Base-by-base conservation (phyloP, 2,888 invertebrate genomes). In the Ophioninae sp. region DNA sequence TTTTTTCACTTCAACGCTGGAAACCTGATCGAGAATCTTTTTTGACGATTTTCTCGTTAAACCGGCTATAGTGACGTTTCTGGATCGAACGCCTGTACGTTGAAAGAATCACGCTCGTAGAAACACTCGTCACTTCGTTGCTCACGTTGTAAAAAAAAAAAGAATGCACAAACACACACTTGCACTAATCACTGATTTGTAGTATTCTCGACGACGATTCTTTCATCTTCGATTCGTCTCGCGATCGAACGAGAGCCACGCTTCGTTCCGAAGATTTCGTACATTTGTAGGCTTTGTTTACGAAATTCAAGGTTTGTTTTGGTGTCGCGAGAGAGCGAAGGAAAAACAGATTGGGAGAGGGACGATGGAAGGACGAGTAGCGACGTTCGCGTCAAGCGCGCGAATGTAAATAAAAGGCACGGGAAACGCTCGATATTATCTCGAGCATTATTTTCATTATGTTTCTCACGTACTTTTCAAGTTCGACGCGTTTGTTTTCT, bases 171-270 rank as follows among this genome's bases (percentile, higher is more conserved):
- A 64, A 67, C 73, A 63, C 58, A 17, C 69, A 67, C 71, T 56
- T 39, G 63, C 61, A 81, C 73, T 75, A 30, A 77, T 68, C 72
- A 78, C 69, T 82, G 64, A 30, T 71, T 69, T 51, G 74, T 75
- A 75, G 37, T 10, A 39, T 64, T 59, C 61, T 63, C 44, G 17
- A 63, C 23, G 30, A 64, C 30, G 23, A 65, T 73, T 65, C n/a
- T 68, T 44, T 41, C 7, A 59, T 41, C 30, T 72, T 30, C 2
- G 20, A 20, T 58, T n/a, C 65, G 37, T 23, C 6, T 39, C 5
- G 22, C 13, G 30, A n/a, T 6, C 8, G 39, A 67, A 58, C 58
- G 37, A 5, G 3, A 37, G 37, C 23, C 65, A 65, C 75, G 65
- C 75, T 22, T 37, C 41, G 17, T 61, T 5, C 37, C n/a, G 51